phyloP scores from a whole-genome alignment of 2,797 vertebrate genomes.

The Smutsia temminckii region DNA sequence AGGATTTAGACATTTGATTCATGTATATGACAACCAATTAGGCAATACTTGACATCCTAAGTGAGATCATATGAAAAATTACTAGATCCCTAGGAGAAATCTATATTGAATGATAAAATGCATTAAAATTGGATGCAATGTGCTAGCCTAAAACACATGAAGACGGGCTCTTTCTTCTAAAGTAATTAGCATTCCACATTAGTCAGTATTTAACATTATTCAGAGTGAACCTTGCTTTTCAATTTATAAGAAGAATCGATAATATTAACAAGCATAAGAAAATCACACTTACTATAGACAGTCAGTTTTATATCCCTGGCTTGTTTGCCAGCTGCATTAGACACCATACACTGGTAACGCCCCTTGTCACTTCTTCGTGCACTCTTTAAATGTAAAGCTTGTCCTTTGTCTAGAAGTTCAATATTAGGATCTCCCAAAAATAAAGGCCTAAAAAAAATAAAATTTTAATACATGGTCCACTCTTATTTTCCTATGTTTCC shows the following conservation, averaged over 20 bases:
- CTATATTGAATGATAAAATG: neutral
- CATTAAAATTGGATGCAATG: neutral
- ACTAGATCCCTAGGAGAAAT: neutral
- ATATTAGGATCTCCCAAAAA: slow-evolving; percentile 92
- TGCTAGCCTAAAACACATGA: neutral
- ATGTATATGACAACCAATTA: neutral
- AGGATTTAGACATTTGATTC: neutral
- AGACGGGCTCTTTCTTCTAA: neutral
- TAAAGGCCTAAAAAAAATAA: slow-evolving; percentile 87
- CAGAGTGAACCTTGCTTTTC: neutral
- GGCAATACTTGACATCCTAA: neutral
- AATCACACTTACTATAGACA: slow-evolving; percentile 88
- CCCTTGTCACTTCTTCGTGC: slow-evolving; percentile 93
- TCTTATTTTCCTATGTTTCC: neutral
- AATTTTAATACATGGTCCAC: slow-evolving; percentile 14
- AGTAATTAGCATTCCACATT: neutral
- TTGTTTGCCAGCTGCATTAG: slow-evolving; percentile 93
- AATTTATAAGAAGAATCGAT: neutral
- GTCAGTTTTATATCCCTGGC: slow-evolving; percentile 91
- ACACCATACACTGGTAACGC: slow-evolving; percentile 92
- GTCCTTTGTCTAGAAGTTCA: slow-evolving; percentile 89
- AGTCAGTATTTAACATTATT: neutral
- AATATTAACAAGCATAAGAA: neutral
- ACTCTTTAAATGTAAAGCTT: slow-evolving; percentile 91
- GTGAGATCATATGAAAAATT: slow-evolving; percentile 7